Base-by-base conservation (phyloP, 2,113 vertebrate species). In the Mesembrinibis cayennensis region DNA sequence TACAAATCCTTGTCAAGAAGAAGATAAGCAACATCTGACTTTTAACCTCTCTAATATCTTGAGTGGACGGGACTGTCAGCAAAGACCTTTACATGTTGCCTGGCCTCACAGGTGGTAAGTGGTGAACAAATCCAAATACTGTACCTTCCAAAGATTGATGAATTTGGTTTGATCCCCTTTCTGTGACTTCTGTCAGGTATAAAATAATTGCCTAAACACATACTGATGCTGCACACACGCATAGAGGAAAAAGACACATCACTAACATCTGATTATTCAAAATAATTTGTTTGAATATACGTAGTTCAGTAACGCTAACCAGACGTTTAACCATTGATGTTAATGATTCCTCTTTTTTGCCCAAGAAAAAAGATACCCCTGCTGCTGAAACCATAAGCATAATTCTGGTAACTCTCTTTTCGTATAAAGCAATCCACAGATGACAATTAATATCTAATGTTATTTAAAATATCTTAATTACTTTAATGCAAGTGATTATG, bases 51-150 rank as follows among this genome's bases (percentile, higher is more conserved):
- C 36, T 92, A 73, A 87, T 78, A 74, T 76, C 90, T 84, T 79
- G 88, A 94, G 72, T 83, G 96, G 82, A 85, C 76, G 2, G 52
- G 93, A 95, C 87, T 93, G 91, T 97, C 97, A 97, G 86, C 96
- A 98, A 87, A 97, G 96, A 97, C 98, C 98, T 38, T 89, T 99
- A 62, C 98, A 98, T 83, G 89, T 98, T 95, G 98, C 98, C 72
- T 98, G 98, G 98, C 98, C 98, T 96, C 99, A 99, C 98, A 99
- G 99, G 98, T 99, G 99, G 99, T 99, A 98, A 98, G 98, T 99
- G 97, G 61, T 89, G 93, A 84, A 80, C 70, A 80, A 83, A 87
- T 88, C 73, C 77, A 91, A 96, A 90, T 78, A 62, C 78, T 47
- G 30, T 69, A 76, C 62, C 80, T 53, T 50, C 58, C 32, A 45